Evolutionary conservation across 1,140 invertebrate genomes (phyloP), one percentile per base, ranked within the genome.

Genomic region (Ylistrum balloti): DNA sequence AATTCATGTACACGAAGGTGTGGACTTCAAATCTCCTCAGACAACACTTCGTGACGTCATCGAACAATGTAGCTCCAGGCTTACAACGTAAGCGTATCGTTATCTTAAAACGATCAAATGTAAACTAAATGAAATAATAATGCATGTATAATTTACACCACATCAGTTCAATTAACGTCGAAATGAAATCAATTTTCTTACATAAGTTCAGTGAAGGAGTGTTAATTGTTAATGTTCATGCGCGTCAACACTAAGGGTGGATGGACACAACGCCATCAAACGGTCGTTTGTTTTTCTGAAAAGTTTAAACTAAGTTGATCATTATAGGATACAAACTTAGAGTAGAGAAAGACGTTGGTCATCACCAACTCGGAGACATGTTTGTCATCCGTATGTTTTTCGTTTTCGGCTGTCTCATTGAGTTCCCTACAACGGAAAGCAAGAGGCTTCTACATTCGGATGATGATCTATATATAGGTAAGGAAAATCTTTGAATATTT

Each of bases 91-190:
- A 38, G 35, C 35, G 35, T 38, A 38, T 38, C n/a, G 56, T 17
- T 74, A 74, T 74, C 56, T 74, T 28, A 74, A 74, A 74, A 74
- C 56, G 56, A 74, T 74, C 56, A 74, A 74, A 22, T 74, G n/a
- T 28, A 45, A 17, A 28, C 17, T 28, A 28, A 28, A 74, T 74
- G n/a, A 17, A 5, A 28, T 74, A 5, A 7, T 28, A 74, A 28
- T 5, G n/a, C 11, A 28, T 17, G 7, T 28, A 28, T 3, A 9
- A 74, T 74, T 74, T 28, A 28, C 13, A 74, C 28, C 3, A 74
- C 13, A 74, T n/a, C 9, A 45, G 5, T 74, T 74, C 56, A 74
- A 74, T 74, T 74, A 74, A 74, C 56, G 56, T 17, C 3, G 28
- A 5, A 74, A 11, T 28, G 56, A 74, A 74, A 28, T 74, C n/a